Evolutionary conservation across 2,113 vertebrate species (phyloP).

Genomic region (Xenotilapia longispinis): DNA sequence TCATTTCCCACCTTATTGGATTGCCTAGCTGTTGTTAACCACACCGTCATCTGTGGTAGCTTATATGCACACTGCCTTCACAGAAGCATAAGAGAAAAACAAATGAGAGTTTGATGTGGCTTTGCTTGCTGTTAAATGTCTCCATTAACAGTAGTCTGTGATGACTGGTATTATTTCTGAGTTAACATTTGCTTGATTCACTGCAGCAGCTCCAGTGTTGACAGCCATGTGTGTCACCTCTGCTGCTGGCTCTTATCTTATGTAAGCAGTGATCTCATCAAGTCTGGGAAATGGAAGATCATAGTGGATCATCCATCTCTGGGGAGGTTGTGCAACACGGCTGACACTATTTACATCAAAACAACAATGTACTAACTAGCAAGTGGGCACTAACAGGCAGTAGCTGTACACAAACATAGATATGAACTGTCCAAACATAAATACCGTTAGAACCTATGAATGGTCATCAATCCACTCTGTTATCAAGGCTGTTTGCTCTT

Average conservation of each 20-base stretch:
- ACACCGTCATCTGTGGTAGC: background rate
- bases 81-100: background rate
- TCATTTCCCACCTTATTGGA: background rate
- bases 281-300: conserved; percentile 10
- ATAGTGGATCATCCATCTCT: background rate
- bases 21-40: background rate
- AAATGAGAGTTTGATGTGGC: conserved; percentile 10
- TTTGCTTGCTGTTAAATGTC: conserved; percentile 14
- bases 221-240: background rate
- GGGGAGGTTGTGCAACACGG: conserved; percentile 2
- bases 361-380: background rate
- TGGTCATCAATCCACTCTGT: conserved; percentile 5
- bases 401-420: background rate
- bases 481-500: conserved; percentile 1
- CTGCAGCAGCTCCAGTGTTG: background rate
- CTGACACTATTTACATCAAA: background rate
- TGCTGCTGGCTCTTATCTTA: background rate
- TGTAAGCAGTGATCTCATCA: background rate
- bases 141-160: conserved; percentile 18
- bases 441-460: background rate
- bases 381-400: background rate
- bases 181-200: background rate
- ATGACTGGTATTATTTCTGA: background rate
- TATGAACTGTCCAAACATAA: background rate
- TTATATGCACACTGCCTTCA: background rate